Percentiles rank a stretch among this genome's conserved stretches.
Evolutionary conservation across 1,140 invertebrate species (phyloP).

Genomic region (Proctacanthus coquilletti): DNA sequence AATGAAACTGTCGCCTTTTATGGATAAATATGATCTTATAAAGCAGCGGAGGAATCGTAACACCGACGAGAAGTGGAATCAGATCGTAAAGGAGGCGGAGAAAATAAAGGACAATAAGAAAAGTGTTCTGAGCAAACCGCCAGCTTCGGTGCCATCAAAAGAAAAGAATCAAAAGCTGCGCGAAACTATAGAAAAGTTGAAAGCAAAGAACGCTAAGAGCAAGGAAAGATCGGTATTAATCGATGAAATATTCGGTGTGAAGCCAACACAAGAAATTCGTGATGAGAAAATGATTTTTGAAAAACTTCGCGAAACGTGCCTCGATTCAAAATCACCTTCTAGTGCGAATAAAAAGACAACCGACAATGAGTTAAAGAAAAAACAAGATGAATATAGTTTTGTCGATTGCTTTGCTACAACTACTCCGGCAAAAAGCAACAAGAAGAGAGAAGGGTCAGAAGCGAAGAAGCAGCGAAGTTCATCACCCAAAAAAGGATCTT

Average conservation of each 20-base stretch:
- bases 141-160: conserved; percentile 18
- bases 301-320: conserved; percentile 6
- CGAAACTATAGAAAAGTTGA: conserved; percentile 47
- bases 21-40: conserved; percentile 45
- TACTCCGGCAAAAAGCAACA: conserved; percentile 16
- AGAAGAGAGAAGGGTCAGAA: conserved; percentile 7
- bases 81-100: conserved; percentile 10
- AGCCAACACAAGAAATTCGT: background rate
- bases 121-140: conserved; percentile 1
- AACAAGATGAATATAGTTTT: conserved; percentile 21
- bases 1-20: conserved; percentile 20
- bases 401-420: conserved; percentile 9
- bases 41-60: conserved; percentile 42
- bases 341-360: conserved; percentile 16
- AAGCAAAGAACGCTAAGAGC: conserved; percentile 42
- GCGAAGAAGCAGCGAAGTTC: conserved; percentile 5
- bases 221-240: conserved; percentile 20
- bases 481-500: conserved; percentile 11
- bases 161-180: conserved; percentile 40
- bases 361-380: conserved; percentile 14
- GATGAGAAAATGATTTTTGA: conserved; percentile 9
- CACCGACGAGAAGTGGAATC: conserved; percentile 12
- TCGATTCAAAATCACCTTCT: conserved; percentile 8
- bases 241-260: conserved; percentile 1
- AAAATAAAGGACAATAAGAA: conserved; percentile 7